These are phyloP conservation scores for Apogon hyalosoma DNA, from an alignment of 2,797 vertebrate genomes.

Conservation along the genomic window DNA sequence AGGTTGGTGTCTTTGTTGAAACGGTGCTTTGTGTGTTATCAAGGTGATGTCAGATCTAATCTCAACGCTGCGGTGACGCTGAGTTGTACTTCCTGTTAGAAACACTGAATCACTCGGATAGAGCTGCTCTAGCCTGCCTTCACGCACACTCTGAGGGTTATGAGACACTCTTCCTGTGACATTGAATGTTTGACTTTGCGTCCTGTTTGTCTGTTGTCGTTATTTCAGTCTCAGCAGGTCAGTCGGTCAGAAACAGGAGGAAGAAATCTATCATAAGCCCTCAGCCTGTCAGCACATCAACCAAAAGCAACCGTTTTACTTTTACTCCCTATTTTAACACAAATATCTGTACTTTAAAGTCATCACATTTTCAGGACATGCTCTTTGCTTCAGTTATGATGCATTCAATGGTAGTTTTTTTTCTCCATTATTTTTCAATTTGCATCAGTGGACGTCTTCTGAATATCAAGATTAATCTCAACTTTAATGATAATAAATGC, in stretches of 20 bases:
- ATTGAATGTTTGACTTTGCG: slow-evolving; percentile 31
- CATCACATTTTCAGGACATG: no score
- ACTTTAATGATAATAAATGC: no score
- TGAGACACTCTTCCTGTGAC: slow-evolving; percentile 63
- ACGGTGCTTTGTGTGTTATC: slow-evolving; percentile 18
- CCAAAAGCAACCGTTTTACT: background rate
- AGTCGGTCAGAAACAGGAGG: slow-evolving; percentile 40
- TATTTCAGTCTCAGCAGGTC: slow-evolving; percentile 59
- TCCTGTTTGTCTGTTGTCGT: slow-evolving; percentile 64
- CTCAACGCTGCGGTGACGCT: slow-evolving; percentile 11
- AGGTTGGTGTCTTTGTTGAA: background rate
- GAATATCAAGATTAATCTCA: no score
- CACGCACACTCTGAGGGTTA: slow-evolving; percentile 14
- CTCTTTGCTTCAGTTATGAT: no score
- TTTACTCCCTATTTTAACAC: no score
- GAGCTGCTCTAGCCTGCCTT: slow-evolving; percentile 23
- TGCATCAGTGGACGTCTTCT: no score
- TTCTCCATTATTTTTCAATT: no score
- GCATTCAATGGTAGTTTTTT: no score
- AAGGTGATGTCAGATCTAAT: slow-evolving; percentile 55
- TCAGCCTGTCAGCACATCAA: background rate
- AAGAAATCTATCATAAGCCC: slow-evolving; percentile 19
- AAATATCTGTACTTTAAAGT: no score
- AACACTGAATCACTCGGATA: slow-evolving; percentile 44
- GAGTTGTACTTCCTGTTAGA: slow-evolving; percentile 46